phyloP scores from a whole-genome alignment of 2,113 vertebrate genomes.

The Psammodynastes pulverulentus region DNA sequence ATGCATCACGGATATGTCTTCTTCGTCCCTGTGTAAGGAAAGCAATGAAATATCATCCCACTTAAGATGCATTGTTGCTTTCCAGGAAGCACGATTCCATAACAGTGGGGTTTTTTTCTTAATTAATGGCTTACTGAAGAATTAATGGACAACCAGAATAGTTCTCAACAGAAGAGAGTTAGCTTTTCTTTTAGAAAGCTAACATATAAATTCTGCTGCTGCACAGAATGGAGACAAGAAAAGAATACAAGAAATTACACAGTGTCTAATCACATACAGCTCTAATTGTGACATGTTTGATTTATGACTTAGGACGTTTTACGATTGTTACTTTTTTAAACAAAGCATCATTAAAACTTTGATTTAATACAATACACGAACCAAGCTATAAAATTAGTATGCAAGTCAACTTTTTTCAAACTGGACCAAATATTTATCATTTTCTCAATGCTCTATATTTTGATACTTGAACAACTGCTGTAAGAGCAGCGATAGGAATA shows the following conservation, averaged over 20 bases:
- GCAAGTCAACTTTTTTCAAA: neutral
- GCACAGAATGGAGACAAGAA: neutral
- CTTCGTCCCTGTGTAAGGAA: conserved; percentile 76
- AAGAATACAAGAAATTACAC: neutral
- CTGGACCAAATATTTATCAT: neutral
- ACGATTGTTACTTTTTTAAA: neutral
- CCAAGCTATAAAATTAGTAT: neutral
- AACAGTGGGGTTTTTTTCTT: neutral
- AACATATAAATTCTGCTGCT: neutral
- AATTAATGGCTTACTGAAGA: neutral
- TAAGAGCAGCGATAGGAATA: neutral
- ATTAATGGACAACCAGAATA: neutral
- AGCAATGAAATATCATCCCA: neutral
- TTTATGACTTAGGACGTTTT: neutral
- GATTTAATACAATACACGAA: neutral
- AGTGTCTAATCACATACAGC: neutral
- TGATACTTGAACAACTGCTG: no score
- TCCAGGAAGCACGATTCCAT: neutral
- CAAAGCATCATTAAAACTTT: neutral
- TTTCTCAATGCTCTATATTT: neutral
- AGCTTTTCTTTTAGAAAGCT: neutral
- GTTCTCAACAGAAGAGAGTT: neutral
- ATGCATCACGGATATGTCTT: conserved; percentile 67
- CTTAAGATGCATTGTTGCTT: neutral
- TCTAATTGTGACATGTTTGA: neutral